Conservation (phyloP, 2,797 vertebrate genomes). For the Arctocebus calabarensis region DNA sequence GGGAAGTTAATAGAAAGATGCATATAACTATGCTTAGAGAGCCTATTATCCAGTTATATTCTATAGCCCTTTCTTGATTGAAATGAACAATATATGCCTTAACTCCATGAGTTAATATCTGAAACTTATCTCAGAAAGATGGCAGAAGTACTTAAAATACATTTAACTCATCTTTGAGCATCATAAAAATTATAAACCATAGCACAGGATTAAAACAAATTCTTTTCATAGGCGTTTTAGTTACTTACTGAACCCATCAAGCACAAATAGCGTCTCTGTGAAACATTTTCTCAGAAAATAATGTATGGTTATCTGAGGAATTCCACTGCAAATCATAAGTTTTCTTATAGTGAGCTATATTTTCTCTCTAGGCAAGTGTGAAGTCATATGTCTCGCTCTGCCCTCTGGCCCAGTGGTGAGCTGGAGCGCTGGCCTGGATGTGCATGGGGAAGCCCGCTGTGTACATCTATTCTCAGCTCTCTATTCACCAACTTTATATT, state of each 20-base stretch:
- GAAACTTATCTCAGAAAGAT: background rate
- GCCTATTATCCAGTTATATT: background rate
- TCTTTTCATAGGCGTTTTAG: background rate
- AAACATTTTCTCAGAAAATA: background rate
- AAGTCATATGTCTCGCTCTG: background rate
- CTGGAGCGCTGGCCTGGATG: background rate
- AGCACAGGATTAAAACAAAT: background rate
- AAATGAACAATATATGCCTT: conserved; percentile 23
- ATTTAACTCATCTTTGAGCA: background rate
- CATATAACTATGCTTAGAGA: background rate
- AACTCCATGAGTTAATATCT: background rate
- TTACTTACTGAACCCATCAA: background rate
- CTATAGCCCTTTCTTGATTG: background rate
- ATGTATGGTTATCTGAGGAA: background rate
- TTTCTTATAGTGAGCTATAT: background rate
- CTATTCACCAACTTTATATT: background rate
- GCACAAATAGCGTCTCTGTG: background rate
- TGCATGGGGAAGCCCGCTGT: background rate
- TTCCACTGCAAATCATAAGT: background rate
- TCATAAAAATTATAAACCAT: background rate
- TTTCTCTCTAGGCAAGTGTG: background rate
- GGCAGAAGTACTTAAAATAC: background rate
- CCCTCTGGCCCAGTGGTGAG: background rate
- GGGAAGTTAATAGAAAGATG: background rate
- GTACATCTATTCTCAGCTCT: background rate